Conservation (phyloP, 2,888 invertebrate species). For the Zygogramma bicolorata region DNA sequence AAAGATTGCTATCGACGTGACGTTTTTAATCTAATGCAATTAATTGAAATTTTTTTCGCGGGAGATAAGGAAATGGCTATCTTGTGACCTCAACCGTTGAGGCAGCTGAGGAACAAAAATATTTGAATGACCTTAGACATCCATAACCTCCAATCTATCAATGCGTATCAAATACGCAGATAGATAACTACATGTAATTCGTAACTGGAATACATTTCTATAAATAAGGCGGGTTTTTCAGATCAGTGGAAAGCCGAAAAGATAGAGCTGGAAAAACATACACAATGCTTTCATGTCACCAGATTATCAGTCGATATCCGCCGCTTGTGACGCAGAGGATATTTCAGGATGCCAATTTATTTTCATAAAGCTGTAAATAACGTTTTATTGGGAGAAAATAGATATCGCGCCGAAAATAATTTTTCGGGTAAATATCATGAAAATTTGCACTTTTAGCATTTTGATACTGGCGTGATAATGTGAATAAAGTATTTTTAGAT, state of each 20-base stretch:
- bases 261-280: constrained; percentile 22
- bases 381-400: constrained; percentile 43
- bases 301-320: constrained; percentile 38
- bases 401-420: constrained; percentile 38
- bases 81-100: neutral
- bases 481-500: constrained; percentile 10
- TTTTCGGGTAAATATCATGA: constrained; percentile 31
- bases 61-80: too few species aligned
- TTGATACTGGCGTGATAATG: constrained; percentile 6
- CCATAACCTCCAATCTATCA: neutral
- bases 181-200: neutral
- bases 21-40: too few species aligned
- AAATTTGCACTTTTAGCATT: constrained; percentile 14
- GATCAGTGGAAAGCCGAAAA: constrained; percentile 26
- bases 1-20: too few species aligned
- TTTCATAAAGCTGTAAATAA: constrained; percentile 46
- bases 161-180: neutral
- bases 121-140: neutral
- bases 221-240: constrained; percentile 13
- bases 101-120: neutral
- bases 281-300: constrained; percentile 38
- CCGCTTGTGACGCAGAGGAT: constrained; percentile 42
- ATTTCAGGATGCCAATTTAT: constrained; percentile 44
- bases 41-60: too few species aligned
- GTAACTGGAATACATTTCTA: constrained; percentile 4